Evolutionary conservation across 2,113 vertebrate genomes (phyloP), one percentile per base, ranked within the genome.

Genomic region (Sinosuthora webbiana): DNA sequence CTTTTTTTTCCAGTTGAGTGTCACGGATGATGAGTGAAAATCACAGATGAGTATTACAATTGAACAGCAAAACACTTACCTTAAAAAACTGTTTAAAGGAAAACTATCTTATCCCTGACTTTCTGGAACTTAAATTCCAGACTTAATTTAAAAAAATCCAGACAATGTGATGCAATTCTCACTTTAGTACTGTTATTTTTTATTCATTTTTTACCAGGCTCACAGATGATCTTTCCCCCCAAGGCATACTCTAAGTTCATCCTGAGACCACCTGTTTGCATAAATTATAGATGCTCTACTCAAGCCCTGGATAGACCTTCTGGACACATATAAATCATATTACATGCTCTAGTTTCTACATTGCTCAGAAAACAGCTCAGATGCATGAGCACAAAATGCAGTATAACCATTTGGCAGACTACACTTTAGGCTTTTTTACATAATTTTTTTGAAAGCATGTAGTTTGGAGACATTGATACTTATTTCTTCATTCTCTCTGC

Each of bases 11-110:
- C 60, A 87, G 4, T 64, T 94, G 60, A 25, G 9, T 91, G 31
- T 83, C 87, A 90, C 77, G 89, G 95, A 86, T 94, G 42, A 86
- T 80, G n/a, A 42, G 69, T 39, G 81, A 89, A 97, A 95, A 89
- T 53, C 87, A 65, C 45, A 91, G 82, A 87, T 88, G 24, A 96
- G 71, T 90, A 49, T 30, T 80, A 64, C 23, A 82, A 63, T 79
- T 79, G 77, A 80, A 78, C 62, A 86, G 53, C 33, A 75, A 85
- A 95, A 65, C 9, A 25, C 18, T 25, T 19, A 79, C 73, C 45
- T 95, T 55, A 28, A 94, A 94, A 84, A 78, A 44, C 50, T 47
- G 67, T 73, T 91, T 86, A 68, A 94, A 84, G 62, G 24, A 47
- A 60, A 20, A 12, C 9, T 76, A 22, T 57, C 25, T 87, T 87